phyloP scores from a whole-genome alignment of 2,888 invertebrate genomes.

The Silvanus unidentatus region DNA sequence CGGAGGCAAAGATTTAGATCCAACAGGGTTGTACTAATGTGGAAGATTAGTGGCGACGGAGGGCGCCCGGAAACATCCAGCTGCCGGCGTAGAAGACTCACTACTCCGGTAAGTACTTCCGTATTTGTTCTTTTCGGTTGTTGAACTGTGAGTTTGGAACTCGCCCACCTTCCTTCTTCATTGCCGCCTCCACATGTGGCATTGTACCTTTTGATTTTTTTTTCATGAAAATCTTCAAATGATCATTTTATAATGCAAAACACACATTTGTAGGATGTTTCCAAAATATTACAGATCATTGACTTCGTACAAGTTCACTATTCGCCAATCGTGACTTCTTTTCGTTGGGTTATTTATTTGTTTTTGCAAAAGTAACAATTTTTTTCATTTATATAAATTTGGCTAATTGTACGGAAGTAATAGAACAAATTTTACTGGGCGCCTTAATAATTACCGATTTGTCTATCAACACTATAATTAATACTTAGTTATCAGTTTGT shows the following conservation, averaged over 20 bases:
- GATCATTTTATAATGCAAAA: slow-evolving; percentile 31
- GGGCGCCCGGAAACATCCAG: slow-evolving; percentile 47
- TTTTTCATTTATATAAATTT: too few species aligned
- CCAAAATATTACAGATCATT: slow-evolving; percentile 39
- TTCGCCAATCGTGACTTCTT: background rate
- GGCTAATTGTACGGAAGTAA: too few species aligned
- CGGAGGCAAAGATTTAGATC: slow-evolving; percentile 38
- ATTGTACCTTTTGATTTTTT: slow-evolving; percentile 19
- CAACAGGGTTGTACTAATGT: slow-evolving; percentile 46
- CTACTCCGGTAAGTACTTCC: slow-evolving; percentile 41
- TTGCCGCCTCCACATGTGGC: slow-evolving; percentile 33
- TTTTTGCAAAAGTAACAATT: background rate
- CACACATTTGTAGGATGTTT: slow-evolving; percentile 26
- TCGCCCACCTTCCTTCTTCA: slow-evolving; percentile 29
- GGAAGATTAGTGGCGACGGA: slow-evolving; percentile 45
- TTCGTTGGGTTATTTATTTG: slow-evolving; percentile 15
- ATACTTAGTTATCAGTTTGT: too few species aligned
- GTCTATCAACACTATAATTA: too few species aligned
- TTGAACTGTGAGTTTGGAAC: slow-evolving; percentile 36
- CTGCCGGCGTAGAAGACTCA: slow-evolving; percentile 43
- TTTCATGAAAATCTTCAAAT: slow-evolving; percentile 7
- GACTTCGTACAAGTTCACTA: slow-evolving; percentile 28
- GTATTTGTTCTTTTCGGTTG: slow-evolving; percentile 31
- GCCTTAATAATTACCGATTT: too few species aligned
- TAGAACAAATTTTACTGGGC: too few species aligned